Base-by-base conservation (phyloP, 53 echinoderm and acorn worm genomes). In the Holothuria leucospilota region DNA sequence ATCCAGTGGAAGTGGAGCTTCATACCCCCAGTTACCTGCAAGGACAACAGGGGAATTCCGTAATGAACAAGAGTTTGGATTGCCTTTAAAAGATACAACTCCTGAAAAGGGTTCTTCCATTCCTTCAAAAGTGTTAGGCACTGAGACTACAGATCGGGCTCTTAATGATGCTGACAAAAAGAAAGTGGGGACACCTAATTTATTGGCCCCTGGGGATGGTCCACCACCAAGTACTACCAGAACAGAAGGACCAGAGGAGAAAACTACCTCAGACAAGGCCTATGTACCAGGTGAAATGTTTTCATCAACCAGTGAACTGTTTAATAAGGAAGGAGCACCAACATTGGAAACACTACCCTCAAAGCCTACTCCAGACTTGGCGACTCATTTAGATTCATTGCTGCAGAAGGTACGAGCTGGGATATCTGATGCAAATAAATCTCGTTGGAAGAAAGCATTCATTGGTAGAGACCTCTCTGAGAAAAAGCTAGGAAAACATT, bases 361-460 rank as follows among this genome's bases (percentile, higher is more conserved):
- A 24, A 61, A 15, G 2, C 62, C 61, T 29, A 2, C 38, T 4
- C 59, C 80, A 21, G 80, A 80, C 56, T 34, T 80, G 18, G 80
- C 59, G 2, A 58, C 29, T 58, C 80, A 80, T 39, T 59, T 80
- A 29, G 59, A 56, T 38, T 80, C 80, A 29, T 38, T 80, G 18
- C 52, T 80, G 80, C 80, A 80, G 56, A 80, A 59, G 34, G 80
- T 80, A 15, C 30, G 80, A 26, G 61, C 80, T 29, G 80, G 80
- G 20, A 38, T 80, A 38, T 59, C 56, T 59, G 61, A 59, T 15
- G 56, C 6, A 8, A 12, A 41, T 49, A 78, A 78, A 58, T 29
- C 61, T 18, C 56, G 34, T 11, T 59, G 61, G 61, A 80, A 56
- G 56, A 80, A 60, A 80, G 13, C 34, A 30, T 29, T 30, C 28